Evolutionary conservation across 1,140 invertebrate species (phyloP).

Genomic region (Archivesica marissinica): DNA sequence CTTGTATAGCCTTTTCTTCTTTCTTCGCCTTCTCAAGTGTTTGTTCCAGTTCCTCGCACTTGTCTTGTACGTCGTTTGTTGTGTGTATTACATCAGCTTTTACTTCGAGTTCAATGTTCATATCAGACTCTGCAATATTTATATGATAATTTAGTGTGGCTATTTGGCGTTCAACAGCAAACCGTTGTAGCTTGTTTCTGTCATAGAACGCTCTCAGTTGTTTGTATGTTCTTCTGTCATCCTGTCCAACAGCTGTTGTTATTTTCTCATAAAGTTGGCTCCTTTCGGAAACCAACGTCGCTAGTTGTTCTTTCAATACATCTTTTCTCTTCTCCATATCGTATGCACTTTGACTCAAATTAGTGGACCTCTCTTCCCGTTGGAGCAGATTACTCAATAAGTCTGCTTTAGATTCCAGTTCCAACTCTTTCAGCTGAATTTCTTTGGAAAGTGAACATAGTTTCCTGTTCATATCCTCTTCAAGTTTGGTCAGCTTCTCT

Average conservation of each 20-base stretch:
- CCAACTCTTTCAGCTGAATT: conserved; percentile 69
- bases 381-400: conserved; percentile 73
- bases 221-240: conserved; percentile 65
- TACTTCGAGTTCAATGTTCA: conserved; percentile 72
- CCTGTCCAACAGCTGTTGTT: conserved; percentile 58
- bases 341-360: conserved; percentile 69
- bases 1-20: conserved; percentile 72
- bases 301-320: conserved; percentile 58
- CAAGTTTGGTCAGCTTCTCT: conserved; percentile 66
- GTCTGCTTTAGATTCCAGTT: conserved; percentile 69
- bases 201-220: conserved; percentile 72
- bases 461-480: conserved; percentile 69
- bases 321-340: conserved; percentile 64
- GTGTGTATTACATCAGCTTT: conserved; percentile 75
- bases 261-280: conserved; percentile 65
- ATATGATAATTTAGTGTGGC: conserved; percentile 71
- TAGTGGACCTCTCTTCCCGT: conserved; percentile 71
- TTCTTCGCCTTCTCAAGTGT: conserved; percentile 69
- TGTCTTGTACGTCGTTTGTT: conserved; percentile 79
- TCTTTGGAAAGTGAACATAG: conserved; percentile 69
- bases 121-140: conserved; percentile 70
- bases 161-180: conserved; percentile 72
- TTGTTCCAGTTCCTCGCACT: conserved; percentile 76
- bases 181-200: conserved; percentile 75
- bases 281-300: conserved; percentile 70